Evolutionary conservation across 1,140 invertebrate genomes (phyloP).

Genomic region (Polypedilum pembai): DNA sequence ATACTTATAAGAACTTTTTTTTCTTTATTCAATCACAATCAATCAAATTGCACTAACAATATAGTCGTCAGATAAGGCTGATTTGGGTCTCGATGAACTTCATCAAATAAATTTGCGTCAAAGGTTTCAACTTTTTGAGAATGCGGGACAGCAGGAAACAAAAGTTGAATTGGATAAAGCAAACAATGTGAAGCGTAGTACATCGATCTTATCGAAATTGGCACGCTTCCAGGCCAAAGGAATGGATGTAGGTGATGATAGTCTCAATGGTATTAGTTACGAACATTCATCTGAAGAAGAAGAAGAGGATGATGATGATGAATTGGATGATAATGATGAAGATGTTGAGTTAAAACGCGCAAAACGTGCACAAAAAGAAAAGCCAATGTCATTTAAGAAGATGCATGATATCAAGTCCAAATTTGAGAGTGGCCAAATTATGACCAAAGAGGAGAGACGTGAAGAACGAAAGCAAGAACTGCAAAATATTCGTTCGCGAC

Average conservation of each 20-base stretch:
- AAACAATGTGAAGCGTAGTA: conserved; percentile 57
- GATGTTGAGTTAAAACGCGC: conserved; percentile 43
- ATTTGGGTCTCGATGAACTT: conserved; percentile 76
- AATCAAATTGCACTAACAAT: no score
- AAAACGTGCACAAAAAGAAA: conserved; percentile 50
- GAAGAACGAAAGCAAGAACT: conserved; percentile 83
- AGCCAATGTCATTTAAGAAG: conserved; percentile 67
- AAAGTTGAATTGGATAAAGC: conserved; percentile 50
- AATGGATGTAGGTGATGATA: conserved; percentile 70
- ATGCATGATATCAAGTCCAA: conserved; percentile 75
- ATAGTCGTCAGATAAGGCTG: conserved; percentile 77
- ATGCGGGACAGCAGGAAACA: conserved; percentile 45
- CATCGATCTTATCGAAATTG: conserved; percentile 70
- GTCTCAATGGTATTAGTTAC: conserved; percentile 60
- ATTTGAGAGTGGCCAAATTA: conserved; percentile 62
- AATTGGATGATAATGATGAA: conserved; percentile 45
- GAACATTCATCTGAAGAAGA: conserved; percentile 46
- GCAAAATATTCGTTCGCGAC: conserved; percentile 68
- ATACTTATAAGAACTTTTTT: conserved; percentile 33
- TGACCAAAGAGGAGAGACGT: conserved; percentile 58
- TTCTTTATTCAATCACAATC: background rate
- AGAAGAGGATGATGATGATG: conserved; percentile 49
- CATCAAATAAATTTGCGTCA: conserved; percentile 76
- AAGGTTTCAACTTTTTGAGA: conserved; percentile 78
- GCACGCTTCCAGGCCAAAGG: conserved; percentile 75